Percentiles rank a stretch among this genome's conserved stretches.
Conservation (phyloP, 2,888 invertebrate species). For the Anarsia innoxiella region DNA sequence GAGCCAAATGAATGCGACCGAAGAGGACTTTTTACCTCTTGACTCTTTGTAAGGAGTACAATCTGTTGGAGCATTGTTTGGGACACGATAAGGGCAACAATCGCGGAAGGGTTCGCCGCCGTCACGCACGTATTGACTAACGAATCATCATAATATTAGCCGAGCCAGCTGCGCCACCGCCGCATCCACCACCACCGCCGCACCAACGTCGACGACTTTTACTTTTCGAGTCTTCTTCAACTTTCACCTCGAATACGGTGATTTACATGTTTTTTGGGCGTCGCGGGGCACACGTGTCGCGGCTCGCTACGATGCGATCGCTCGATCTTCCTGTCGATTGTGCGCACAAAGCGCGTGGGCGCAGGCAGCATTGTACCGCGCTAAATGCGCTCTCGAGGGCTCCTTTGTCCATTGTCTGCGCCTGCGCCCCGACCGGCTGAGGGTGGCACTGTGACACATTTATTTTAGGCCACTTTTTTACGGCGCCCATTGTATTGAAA, state of each 20-base stretch:
- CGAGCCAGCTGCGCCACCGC: constrained; percentile 48
- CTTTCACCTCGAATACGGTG: constrained; percentile 68
- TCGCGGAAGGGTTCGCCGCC: constrained; percentile 46
- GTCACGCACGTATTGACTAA: constrained; percentile 30
- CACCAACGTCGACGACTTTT: constrained; percentile 57
- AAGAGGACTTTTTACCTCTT: constrained; percentile 47
- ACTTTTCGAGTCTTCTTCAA: constrained; percentile 64
- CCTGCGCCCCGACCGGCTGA: constrained; percentile 33
- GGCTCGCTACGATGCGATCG: constrained; percentile 28
- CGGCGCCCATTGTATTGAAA: constrained; percentile 69
- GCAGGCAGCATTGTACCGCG: constrained; percentile 51
- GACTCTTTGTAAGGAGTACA: constrained; percentile 46
- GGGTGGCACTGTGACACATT: constrained; percentile 74
- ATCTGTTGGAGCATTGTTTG: constrained; percentile 43
- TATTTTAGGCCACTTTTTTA: constrained; percentile 70
- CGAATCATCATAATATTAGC: constrained; percentile 56
- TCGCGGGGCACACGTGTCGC: constrained; percentile 33
- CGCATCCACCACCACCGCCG: no score
- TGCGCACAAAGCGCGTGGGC: constrained; percentile 51
- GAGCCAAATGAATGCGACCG: constrained; percentile 41
- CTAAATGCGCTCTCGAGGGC: constrained; percentile 46
- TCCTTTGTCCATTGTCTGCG: constrained; percentile 68
- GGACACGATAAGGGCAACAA: constrained; percentile 45
- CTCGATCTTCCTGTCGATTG: constrained; percentile 54
- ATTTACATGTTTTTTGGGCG: constrained; percentile 53